Conservation (phyloP, 2,797 vertebrate species). For the Spinus pinus region DNA sequence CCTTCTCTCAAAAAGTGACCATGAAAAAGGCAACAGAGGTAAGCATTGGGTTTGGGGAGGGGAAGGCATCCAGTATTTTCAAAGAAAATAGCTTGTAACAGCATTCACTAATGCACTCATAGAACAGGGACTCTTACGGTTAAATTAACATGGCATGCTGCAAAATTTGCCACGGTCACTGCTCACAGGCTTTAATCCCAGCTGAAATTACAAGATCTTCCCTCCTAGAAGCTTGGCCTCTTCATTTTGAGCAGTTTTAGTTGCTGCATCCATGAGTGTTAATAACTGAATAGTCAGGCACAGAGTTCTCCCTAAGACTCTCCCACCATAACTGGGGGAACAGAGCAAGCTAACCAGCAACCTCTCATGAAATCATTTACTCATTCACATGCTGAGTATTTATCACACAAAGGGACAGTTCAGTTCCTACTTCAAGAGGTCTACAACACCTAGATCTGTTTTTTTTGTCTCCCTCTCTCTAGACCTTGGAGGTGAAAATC, state of each 20-base stretch:
- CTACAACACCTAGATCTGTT: not conserved
- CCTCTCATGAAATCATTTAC: not conserved
- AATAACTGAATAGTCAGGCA: not conserved
- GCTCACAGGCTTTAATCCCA: not conserved
- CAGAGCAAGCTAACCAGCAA: not conserved
- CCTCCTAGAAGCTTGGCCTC: not conserved
- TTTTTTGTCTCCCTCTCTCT: not conserved
- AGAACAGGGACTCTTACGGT: not conserved
- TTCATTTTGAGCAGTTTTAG: not conserved
- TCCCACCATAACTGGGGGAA: not conserved
- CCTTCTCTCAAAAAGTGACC: not conserved
- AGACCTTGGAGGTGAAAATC: not conserved
- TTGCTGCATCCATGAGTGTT: not conserved
- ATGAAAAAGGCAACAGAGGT: not conserved
- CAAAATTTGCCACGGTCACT: not conserved
- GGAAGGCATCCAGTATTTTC: not conserved
- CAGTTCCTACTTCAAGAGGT: not conserved
- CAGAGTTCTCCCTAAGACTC: not conserved
- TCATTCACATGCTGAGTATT: not conserved
- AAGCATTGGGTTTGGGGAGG: not conserved
- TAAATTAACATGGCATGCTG: not conserved
- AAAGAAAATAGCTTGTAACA: not conserved
- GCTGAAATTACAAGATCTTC: not conserved
- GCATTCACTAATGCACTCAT: not conserved
- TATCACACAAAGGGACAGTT: not conserved